These are phyloP conservation scores for Scytalopus superciliaris DNA, from an alignment of 2,113 vertebrate species.

Conservation along the genomic window DNA sequence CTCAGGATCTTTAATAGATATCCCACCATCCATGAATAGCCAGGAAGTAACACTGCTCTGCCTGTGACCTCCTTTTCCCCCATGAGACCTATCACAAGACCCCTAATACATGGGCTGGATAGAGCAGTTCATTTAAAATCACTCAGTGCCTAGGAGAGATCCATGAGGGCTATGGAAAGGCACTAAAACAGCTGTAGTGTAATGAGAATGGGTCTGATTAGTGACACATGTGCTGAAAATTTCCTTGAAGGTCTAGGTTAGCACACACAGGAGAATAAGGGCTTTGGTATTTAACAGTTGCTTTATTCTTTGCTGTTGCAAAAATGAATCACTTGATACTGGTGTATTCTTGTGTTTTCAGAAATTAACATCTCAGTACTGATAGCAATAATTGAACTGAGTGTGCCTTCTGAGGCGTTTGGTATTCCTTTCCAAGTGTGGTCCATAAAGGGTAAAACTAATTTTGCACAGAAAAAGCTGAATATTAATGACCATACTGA, in stretches of 20 bases:
- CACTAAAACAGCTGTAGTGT: neutral
- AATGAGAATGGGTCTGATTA: neutral
- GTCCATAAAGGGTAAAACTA: neutral
- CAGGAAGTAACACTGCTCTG: neutral
- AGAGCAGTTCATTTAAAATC: neutral
- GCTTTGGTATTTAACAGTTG: conserved; percentile 1
- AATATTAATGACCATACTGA: neutral
- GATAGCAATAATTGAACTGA: neutral
- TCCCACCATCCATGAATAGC: neutral
- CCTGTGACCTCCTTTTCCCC: neutral
- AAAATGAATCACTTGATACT: neutral
- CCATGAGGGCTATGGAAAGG: neutral
- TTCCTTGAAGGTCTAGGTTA: conserved; percentile 11
- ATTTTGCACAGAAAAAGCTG: neutral
- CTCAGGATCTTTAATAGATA: neutral
- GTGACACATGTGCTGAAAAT: neutral
- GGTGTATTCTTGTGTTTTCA: neutral
- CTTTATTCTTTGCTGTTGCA: neutral
- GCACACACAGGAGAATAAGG: neutral
- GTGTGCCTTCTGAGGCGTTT: neutral
- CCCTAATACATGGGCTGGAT: neutral
- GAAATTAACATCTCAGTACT: neutral
- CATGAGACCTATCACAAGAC: neutral
- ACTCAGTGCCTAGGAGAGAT: neutral
- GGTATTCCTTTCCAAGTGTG: neutral